Evolutionary conservation across 2,888 invertebrate species (phyloP).

Genomic region (Mycalesis mineus): DNA sequence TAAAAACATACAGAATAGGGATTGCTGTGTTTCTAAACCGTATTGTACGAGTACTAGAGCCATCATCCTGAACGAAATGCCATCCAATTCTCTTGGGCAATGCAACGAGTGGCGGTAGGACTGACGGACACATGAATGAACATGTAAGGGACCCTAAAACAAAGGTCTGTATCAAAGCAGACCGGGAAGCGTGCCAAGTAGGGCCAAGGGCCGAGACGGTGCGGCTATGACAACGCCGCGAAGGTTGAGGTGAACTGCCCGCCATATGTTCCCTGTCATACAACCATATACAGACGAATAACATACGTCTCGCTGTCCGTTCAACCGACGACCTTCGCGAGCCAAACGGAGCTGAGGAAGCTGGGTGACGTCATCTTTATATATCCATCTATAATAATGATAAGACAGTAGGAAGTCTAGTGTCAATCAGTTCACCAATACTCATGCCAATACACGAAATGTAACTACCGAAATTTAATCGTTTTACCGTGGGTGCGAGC

Average conservation of each 20-base stretch:
- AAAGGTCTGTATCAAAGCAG: background rate
- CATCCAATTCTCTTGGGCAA: no score
- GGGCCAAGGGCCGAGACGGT: slow-evolving; percentile 23
- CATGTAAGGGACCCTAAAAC: background rate
- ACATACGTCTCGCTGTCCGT: slow-evolving; percentile 23
- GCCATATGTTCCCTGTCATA: slow-evolving; percentile 50
- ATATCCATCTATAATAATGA: background rate
- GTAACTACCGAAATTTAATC: no score
- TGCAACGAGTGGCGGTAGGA: no score
- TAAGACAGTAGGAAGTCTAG: no score
- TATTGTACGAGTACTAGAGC: no score
- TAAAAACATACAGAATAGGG: no score
- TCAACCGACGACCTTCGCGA: slow-evolving; percentile 21
- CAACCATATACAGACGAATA: slow-evolving; percentile 17
- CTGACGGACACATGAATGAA: no score
- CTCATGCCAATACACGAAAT: no score
- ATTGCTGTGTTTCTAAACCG: no score
- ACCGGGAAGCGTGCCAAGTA: slow-evolving; percentile 20
- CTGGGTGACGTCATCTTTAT: background rate
- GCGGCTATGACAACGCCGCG: slow-evolving; percentile 34
- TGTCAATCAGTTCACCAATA: no score
- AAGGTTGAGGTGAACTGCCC: slow-evolving; percentile 60
- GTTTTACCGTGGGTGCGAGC: no score
- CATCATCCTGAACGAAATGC: no score
- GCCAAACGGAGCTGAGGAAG: slow-evolving; percentile 12